Evolutionary conservation across 2,797 vertebrate genomes (phyloP).

Genomic region (Tauraco hartlaubi): DNA sequence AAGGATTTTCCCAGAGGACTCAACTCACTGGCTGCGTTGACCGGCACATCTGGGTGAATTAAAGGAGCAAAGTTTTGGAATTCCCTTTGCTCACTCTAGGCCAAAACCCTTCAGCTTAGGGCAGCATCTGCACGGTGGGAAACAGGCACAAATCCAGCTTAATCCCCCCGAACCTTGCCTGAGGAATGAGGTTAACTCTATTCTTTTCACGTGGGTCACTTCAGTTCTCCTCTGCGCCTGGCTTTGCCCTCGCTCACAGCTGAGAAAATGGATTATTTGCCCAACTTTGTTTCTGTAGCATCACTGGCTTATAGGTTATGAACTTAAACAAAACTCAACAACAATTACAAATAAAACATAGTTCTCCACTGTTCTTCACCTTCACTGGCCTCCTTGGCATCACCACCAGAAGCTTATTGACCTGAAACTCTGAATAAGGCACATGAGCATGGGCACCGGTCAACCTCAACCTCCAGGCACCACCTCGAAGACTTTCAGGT

Average conservation of each 20-base stretch:
- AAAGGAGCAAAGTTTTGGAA: background rate
- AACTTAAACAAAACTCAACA: background rate
- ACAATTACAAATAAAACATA: background rate
- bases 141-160: background rate
- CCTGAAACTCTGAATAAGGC: background rate
- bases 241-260: background rate
- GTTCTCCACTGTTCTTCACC: background rate
- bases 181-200: background rate
- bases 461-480: background rate
- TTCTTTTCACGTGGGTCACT: background rate
- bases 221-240: background rate
- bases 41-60: background rate
- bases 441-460: fast-evolving
- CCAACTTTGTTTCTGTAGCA: background rate
- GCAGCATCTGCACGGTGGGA: background rate
- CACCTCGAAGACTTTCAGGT: background rate
- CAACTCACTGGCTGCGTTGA: background rate
- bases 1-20: background rate
- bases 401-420: background rate
- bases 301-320: background rate
- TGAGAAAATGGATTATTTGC: background rate
- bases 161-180: background rate
- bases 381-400: background rate
- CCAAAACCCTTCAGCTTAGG: background rate
- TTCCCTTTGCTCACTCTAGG: background rate